Conservation (phyloP, 2,888 invertebrate genomes). For the Hemithea aestivaria region DNA sequence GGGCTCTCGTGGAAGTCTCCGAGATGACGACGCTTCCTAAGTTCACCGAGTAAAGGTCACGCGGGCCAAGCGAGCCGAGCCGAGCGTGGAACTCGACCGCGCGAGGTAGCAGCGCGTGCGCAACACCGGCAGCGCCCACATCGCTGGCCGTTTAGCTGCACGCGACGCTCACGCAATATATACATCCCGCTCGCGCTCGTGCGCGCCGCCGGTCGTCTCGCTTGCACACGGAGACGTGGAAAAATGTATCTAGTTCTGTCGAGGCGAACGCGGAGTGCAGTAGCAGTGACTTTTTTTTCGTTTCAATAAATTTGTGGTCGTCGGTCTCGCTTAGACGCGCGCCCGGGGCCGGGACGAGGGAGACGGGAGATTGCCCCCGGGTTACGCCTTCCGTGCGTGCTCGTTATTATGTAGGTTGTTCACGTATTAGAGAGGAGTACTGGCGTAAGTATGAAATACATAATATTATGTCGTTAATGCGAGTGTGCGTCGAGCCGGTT, state of each 20-base stretch:
- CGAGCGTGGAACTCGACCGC: constrained; percentile 71
- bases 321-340: constrained; percentile 74
- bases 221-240: constrained; percentile 64
- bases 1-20: constrained; percentile 73
- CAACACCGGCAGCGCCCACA: constrained; percentile 79
- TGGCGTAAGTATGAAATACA: constrained; percentile 64
- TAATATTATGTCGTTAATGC: constrained; percentile 69
- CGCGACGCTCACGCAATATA: constrained; percentile 45
- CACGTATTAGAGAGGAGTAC: constrained; percentile 72
- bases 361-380: constrained; percentile 70
- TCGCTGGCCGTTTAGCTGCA: constrained; percentile 67
- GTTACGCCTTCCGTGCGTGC: constrained; percentile 78
- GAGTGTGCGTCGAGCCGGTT: constrained; percentile 64
- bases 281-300: constrained; percentile 73
- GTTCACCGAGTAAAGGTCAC: constrained; percentile 78
- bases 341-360: constrained; percentile 68
- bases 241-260: constrained; percentile 79
- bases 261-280: constrained; percentile 76
- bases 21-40: constrained; percentile 76
- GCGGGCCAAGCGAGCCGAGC: constrained; percentile 70
- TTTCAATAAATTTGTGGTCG: constrained; percentile 78
- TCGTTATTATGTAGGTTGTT: constrained; percentile 75
- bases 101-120: constrained; percentile 74
- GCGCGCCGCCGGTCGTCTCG: constrained; percentile 32
- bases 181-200: constrained; percentile 48